These are phyloP conservation scores for Bombus consobrinus DNA, from an alignment of 1,140 invertebrate genomes.

Conservation along the genomic window DNA sequence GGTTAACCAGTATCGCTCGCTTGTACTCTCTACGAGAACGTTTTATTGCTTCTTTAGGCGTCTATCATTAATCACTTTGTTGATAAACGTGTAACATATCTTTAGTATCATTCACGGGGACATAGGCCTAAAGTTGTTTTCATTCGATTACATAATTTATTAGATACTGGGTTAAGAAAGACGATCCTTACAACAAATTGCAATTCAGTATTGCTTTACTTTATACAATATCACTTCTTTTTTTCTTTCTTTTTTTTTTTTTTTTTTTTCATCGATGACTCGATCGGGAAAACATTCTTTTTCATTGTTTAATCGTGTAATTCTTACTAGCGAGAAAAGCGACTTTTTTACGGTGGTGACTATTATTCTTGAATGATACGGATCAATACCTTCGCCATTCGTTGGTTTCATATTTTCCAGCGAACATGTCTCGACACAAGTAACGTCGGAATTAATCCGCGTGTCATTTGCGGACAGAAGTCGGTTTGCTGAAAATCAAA, in stretches of 20 bases:
- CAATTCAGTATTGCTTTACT: slow-evolving; percentile 17
- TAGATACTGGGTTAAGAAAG: background rate
- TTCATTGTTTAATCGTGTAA: background rate
- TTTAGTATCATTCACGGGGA: slow-evolving; percentile 14
- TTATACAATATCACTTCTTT: background rate
- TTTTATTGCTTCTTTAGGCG: slow-evolving; percentile 25
- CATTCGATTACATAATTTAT: slow-evolving; percentile 20
- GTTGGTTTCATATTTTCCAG: too few relatives aligned
- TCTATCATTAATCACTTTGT: slow-evolving; percentile 21
- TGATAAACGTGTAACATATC: slow-evolving; percentile 27
- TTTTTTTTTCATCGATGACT: background rate
- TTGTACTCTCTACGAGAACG: slow-evolving; percentile 1
- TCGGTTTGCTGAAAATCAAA: slow-evolving; percentile 1
- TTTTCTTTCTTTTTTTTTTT: too few relatives aligned
- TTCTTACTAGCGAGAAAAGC: background rate
- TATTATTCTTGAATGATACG: slow-evolving; percentile 21
- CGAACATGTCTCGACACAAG: background rate
- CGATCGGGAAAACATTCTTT: background rate
- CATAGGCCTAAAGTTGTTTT: slow-evolving; percentile 3
- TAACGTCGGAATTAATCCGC: background rate
- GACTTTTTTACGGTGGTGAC: slow-evolving; percentile 13
- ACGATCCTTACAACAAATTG: background rate
- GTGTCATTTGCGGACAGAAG: background rate
- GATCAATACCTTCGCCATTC: slow-evolving; percentile 18
- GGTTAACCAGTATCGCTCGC: slow-evolving; percentile 57